Evolutionary conservation across 2,797 vertebrate species (phyloP).

Genomic region (Pogoniulus pusillus): DNA sequence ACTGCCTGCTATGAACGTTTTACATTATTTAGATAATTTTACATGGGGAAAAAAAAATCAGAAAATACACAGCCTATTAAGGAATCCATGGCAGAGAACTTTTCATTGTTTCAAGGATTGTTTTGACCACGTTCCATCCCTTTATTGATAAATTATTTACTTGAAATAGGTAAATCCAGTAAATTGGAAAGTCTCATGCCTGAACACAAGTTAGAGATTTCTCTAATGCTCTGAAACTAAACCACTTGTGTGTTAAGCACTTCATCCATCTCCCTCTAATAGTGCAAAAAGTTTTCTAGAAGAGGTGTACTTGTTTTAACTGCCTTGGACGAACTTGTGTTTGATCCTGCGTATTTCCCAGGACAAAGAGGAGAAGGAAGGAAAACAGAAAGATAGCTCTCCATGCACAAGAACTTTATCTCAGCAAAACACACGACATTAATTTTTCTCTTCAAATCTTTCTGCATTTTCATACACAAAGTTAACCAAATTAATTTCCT

Average conservation of each 20-base stretch:
- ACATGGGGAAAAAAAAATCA: background rate
- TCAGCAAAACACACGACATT: background rate
- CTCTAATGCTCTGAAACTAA: background rate
- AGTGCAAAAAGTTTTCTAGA: background rate
- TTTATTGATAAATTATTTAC: background rate
- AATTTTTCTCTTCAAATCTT: background rate
- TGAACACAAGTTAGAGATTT: background rate
- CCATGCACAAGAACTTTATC: background rate
- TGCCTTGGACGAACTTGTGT: background rate
- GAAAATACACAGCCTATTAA: background rate
- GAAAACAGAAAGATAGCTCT: background rate
- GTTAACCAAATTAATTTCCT: background rate
- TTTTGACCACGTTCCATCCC: background rate
- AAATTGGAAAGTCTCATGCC: background rate
- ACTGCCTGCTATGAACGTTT: background rate
- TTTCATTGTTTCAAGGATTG: background rate
- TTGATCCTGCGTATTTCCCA: background rate
- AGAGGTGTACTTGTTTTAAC: background rate
- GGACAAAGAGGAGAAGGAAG: background rate
- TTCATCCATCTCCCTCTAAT: background rate
- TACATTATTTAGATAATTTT: background rate
- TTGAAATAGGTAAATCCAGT: background rate
- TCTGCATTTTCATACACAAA: background rate
- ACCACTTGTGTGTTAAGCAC: background rate
- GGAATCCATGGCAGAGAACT: background rate